Evolutionary conservation across 1,140 invertebrate species (phyloP).

Genomic region (Ylistrum balloti): DNA sequence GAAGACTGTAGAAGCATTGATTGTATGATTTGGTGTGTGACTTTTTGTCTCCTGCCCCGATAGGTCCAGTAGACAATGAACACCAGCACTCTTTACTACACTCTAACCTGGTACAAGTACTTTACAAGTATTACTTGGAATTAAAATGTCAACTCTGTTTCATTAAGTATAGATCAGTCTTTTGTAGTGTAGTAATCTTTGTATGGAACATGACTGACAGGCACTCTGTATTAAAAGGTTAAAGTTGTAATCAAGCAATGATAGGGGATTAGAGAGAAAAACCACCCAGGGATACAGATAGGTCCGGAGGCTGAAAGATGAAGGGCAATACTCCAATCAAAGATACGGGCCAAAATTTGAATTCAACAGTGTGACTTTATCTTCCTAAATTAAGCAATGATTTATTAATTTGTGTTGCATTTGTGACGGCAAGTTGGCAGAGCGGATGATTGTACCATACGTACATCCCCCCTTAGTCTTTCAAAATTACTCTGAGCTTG

Average conservation of each 20-base stretch:
- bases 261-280: constrained; percentile 27
- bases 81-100: neutral
- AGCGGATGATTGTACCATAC: neutral
- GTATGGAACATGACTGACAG: neutral
- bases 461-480: neutral
- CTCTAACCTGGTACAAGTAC: neutral
- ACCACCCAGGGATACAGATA: constrained; percentile 8
- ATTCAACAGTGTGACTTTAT: constrained; percentile 35
- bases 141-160: constrained; percentile 40
- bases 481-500: neutral
- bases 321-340: constrained; percentile 2
- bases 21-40: neutral
- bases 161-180: constrained; percentile 21
- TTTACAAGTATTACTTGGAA: neutral
- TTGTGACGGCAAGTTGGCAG: constrained; percentile 19
- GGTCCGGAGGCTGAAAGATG: constrained; percentile 21
- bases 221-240: neutral
- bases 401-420: constrained; percentile 40
- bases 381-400: constrained; percentile 19
- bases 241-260: neutral
- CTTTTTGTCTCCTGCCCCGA: neutral
- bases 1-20: neutral
- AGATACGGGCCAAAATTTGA: constrained; percentile 33
- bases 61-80: neutral
- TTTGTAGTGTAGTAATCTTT: constrained; percentile 25